Conservation (phyloP, 2,888 invertebrate genomes). For the Pimpla rufipes region DNA sequence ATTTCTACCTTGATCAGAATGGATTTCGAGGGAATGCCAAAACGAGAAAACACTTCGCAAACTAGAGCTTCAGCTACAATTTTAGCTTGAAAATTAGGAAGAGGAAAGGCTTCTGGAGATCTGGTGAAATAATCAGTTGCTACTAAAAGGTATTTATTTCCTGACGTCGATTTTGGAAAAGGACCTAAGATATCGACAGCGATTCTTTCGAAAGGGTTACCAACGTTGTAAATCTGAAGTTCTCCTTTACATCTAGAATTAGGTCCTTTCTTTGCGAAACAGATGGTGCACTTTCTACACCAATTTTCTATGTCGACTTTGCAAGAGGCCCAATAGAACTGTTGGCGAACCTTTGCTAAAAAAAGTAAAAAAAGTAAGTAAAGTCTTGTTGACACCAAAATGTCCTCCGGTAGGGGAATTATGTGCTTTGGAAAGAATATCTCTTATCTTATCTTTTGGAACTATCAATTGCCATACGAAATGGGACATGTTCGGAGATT, state of each 20-base stretch:
- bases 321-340: constrained; percentile 70
- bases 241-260: constrained; percentile 51
- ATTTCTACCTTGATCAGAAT: constrained; percentile 76
- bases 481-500: constrained; percentile 49
- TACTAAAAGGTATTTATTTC: constrained; percentile 73
- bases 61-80: constrained; percentile 74
- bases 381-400: constrained; percentile 74
- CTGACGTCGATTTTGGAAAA: constrained; percentile 65
- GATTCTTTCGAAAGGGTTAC: constrained; percentile 67
- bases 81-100: constrained; percentile 76
- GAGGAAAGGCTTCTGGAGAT: constrained; percentile 75
- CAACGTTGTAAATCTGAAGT: constrained; percentile 70
- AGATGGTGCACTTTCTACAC: constrained; percentile 70
- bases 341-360: constrained; percentile 71
- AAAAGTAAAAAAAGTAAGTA: too few species aligned
- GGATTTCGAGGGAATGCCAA: constrained; percentile 66
- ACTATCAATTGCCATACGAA: constrained; percentile 51
- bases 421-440: constrained; percentile 68
- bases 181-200: constrained; percentile 72
- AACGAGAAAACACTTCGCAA: constrained; percentile 67
- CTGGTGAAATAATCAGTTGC: constrained; percentile 73
- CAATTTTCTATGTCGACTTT: constrained; percentile 70
- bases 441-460: constrained; percentile 51
- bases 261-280: constrained; percentile 71
- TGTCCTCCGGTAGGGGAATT: constrained; percentile 73